Base-by-base conservation (phyloP, 2,888 invertebrate species). In the Nymphalis urticae region DNA sequence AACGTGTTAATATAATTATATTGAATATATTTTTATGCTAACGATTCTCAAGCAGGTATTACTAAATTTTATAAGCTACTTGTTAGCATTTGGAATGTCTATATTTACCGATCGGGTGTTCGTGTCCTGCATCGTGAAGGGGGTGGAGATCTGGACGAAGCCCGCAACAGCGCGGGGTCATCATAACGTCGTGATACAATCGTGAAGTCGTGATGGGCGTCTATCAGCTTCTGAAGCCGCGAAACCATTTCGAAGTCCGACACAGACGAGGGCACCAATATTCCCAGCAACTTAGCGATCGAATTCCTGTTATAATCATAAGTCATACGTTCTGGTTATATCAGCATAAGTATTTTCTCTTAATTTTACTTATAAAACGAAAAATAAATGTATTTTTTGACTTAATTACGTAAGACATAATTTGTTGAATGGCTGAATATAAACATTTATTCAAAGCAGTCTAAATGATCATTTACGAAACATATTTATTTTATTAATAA, bases 151-250 rank as follows among this genome's bases (percentile, higher is more conserved):
- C 89, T 85, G 6, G 87, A 93, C 56, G 90, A 86, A 70, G 86
- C 93, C 9, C 86, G 85, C 80, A 91, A 85, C 74, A 89, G 85
- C 63, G 87, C 84, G 64, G 90, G 92, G 80, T 92, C 90, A 72
- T 91, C 85, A 77, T 90, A 92, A 1, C 97, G 94, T 8, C 97
- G 94, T 5, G 97, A 97, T 6, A 97, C 95, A 77, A 96, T 87
- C 0, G 97, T 97, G 83, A 97, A 97, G 88, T 97, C 97, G 79
- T 97, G 96, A 85, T 97, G 97, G 0, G 97, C 97, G 75, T 97
- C 96, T 63, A 97, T 96, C 75, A 97, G 89, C 84, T 97, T 97
- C 85, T 97, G 97, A 36, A 97, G 92, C 0, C 97, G 94, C 48
- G 96, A 95, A 69, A 96, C 93, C 79, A 96, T 93, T 87, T 96